These are phyloP conservation scores for Bergia puertoricense DNA, from an alignment of 92 coral and sea anemone genomes.

Conservation along the genomic window DNA sequence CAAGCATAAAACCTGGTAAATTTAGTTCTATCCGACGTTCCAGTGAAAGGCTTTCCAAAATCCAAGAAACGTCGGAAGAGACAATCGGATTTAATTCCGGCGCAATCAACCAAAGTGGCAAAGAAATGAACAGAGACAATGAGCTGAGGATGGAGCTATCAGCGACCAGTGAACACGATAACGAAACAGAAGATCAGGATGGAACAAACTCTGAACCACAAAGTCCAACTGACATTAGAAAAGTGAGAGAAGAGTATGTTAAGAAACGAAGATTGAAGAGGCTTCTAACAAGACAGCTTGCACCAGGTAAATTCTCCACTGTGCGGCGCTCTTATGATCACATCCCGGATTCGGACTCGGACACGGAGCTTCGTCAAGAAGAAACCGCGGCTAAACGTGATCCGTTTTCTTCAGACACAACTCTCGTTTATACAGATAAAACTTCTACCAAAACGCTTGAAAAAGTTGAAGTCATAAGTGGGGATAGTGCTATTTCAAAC, in stretches of 20 bases:
- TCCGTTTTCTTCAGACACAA: neutral
- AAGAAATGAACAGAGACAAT: slow-evolving; percentile 18
- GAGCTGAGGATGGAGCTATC: slow-evolving; percentile 6
- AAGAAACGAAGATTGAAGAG: slow-evolving; percentile 50
- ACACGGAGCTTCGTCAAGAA: slow-evolving; percentile 48
- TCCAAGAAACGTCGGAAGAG: slow-evolving; percentile 82
- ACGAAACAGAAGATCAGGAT: slow-evolving; percentile 35
- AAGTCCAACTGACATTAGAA: slow-evolving; percentile 22
- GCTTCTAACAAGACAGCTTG: slow-evolving; percentile 55
- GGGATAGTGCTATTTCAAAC: slow-evolving; percentile 35
- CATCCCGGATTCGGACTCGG: slow-evolving; percentile 46
- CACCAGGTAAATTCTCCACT: slow-evolving; percentile 76
- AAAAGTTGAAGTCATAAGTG: neutral
- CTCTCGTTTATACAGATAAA: neutral
- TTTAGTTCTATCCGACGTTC: slow-evolving; percentile 91
- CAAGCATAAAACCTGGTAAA: slow-evolving; percentile 77
- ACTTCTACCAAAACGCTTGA: neutral
- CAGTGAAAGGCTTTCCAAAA: slow-evolving; percentile 77
- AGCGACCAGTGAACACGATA: neutral
- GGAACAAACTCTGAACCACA: slow-evolving; percentile 41
- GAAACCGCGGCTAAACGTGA: neutral
- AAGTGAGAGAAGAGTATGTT: slow-evolving; percentile 43
- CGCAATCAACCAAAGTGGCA: slow-evolving; percentile 6
- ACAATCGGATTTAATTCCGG: slow-evolving; percentile 44
- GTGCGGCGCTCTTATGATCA: slow-evolving; percentile 72